A percentile compares a stretch with the other conserved stretches of the same genome.
phyloP scores from a whole-genome alignment of 1,140 invertebrate genomes.

The Psilanteris sp. region DNA sequence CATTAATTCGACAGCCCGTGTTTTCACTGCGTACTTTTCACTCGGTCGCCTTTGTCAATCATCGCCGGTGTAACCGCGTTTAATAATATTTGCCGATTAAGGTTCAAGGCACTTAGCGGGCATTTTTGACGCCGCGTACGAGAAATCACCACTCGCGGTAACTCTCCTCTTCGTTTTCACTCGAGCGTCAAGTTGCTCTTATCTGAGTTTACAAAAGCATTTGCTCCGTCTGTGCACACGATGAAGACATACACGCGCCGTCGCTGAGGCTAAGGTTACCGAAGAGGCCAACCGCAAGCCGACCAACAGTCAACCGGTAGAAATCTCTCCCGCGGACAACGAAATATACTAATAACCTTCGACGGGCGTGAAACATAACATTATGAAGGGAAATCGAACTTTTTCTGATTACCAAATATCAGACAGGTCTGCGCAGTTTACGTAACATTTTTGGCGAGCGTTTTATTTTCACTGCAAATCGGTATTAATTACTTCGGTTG shows the following conservation, averaged over 20 bases:
- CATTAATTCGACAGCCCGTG: constrained; percentile 48
- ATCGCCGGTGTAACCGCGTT: constrained; percentile 37
- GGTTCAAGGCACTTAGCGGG: constrained; percentile 45
- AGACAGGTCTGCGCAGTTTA: constrained; percentile 3
- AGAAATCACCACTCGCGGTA: constrained; percentile 54
- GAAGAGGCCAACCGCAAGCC: constrained; percentile 56
- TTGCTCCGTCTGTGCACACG: constrained; percentile 50
- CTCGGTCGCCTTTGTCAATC: constrained; percentile 52
- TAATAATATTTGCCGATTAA: constrained; percentile 53
- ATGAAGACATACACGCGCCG: constrained; percentile 62
- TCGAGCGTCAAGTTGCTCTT: constrained; percentile 60
- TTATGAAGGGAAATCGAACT: constrained; percentile 43
- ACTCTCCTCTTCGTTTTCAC: constrained; percentile 61
- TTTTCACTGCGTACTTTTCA: constrained; percentile 43
- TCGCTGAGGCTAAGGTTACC: constrained; percentile 58
- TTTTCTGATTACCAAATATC: constrained; percentile 39
- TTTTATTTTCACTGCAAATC: constrained; percentile 12
- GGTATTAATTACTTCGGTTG: constrained; percentile 1
- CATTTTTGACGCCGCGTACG: constrained; percentile 43
- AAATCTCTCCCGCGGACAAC: constrained; percentile 55
- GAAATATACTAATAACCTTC: constrained; percentile 64
- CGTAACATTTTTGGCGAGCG: constrained; percentile 25
- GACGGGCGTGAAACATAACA: constrained; percentile 58
- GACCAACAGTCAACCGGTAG: constrained; percentile 54
- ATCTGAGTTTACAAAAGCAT: constrained; percentile 59